A percentile compares a stretch with the other conserved stretches of the same genome.
Conservation (phyloP, 2,888 invertebrate species). For the Eustalomyia histrio region DNA sequence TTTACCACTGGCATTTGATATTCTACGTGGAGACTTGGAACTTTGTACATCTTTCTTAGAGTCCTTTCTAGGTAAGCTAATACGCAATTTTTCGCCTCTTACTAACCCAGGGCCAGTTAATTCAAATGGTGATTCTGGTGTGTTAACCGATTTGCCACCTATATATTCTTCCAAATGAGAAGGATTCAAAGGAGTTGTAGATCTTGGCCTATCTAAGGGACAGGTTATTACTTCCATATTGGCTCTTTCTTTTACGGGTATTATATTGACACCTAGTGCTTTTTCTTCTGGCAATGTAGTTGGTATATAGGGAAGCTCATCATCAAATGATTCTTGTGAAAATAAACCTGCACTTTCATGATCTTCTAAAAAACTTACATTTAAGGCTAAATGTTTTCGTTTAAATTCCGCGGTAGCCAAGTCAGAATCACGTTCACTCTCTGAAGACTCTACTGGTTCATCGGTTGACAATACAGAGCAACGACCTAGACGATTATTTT, state of each 20-base stretch:
- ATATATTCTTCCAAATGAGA: slow-evolving; percentile 87
- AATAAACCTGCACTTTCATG: slow-evolving; percentile 89
- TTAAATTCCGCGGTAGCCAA: slow-evolving; percentile 72
- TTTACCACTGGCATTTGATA: slow-evolving; percentile 80
- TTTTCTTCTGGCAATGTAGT: slow-evolving; percentile 93
- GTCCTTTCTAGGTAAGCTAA: slow-evolving; percentile 84
- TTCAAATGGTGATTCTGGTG: slow-evolving; percentile 70
- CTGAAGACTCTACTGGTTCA: slow-evolving; percentile 83
- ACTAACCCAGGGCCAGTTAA: slow-evolving; percentile 66
- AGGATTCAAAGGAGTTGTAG: slow-evolving; percentile 86
- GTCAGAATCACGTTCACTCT: slow-evolving; percentile 87
- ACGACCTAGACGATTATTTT: slow-evolving; percentile 67
- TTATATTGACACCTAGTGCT: slow-evolving; percentile 88
- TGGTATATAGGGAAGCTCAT: slow-evolving; percentile 92
- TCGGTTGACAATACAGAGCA: slow-evolving; percentile 79
- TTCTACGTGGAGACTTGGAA: slow-evolving; percentile 81
- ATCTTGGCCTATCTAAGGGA: slow-evolving; percentile 87
- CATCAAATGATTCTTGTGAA: slow-evolving; percentile 90
- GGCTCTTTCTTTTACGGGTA: slow-evolving; percentile 87
- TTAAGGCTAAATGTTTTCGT: slow-evolving; percentile 81
- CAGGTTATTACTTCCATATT: slow-evolving; percentile 84
- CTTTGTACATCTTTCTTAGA: slow-evolving; percentile 77
- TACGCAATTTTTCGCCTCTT: slow-evolving; percentile 84
- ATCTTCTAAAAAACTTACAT: slow-evolving; percentile 81
- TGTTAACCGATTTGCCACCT: slow-evolving; percentile 74